Conservation (phyloP, 2,797 vertebrate genomes). For the Mormyrus proboscirostris region DNA sequence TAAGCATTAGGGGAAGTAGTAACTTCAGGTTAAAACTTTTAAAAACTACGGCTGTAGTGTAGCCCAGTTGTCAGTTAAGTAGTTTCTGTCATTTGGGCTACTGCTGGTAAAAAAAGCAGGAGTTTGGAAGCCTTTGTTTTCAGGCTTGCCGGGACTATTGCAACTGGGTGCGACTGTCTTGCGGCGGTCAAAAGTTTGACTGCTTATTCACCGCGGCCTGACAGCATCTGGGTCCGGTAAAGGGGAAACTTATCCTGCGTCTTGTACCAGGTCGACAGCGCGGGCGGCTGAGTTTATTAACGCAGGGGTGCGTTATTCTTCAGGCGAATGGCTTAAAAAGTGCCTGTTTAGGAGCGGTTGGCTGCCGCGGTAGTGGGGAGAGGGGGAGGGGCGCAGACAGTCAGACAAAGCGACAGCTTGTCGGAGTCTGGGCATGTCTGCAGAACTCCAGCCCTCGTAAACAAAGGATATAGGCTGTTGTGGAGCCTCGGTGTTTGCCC, state of each 20-base stretch:
- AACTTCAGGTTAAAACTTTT: background rate
- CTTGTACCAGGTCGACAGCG: background rate
- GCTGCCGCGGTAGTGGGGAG: conserved; percentile 36
- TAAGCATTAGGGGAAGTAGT: background rate
- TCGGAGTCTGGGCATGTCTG: conserved; percentile 69
- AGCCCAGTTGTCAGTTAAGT: background rate
- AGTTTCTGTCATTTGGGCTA: background rate
- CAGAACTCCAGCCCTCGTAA: conserved; percentile 50
- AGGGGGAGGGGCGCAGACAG: conserved; percentile 55
- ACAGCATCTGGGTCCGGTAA: background rate
- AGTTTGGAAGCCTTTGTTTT: conserved; percentile 14
- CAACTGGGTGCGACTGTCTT: conserved; percentile 16
- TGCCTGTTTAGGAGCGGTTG: background rate
- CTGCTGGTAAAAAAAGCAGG: background rate
- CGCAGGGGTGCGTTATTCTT: background rate
- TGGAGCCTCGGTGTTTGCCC: background rate
- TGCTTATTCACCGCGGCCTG: conserved; percentile 16
- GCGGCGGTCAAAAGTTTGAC: conserved; percentile 19
- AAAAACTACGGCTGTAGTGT: background rate
- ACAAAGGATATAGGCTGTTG: conserved; percentile 56
- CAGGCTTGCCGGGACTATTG: background rate
- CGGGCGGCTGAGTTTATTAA: background rate
- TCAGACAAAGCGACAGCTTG: conserved; percentile 74
- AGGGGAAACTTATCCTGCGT: background rate
- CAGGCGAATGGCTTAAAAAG: conserved; percentile 3